A percentile compares a stretch with the other conserved stretches of the same genome.
These are phyloP conservation scores for Protophormia terraenovae DNA, from an alignment of 2,888 invertebrate genomes.

Conservation along the genomic window DNA sequence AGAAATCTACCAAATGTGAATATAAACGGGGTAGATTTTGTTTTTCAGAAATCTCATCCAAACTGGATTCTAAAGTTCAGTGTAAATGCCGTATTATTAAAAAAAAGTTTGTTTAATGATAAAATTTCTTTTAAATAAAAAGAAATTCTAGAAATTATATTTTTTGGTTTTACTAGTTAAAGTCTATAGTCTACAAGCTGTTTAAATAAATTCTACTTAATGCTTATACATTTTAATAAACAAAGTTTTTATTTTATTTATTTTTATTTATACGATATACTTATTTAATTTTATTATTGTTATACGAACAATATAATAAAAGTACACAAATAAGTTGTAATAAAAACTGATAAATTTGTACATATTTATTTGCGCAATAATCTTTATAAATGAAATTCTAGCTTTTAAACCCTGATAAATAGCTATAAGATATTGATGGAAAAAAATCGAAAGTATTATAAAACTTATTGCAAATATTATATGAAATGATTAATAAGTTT, in stretches of 20 bases:
- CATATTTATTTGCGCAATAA: slow-evolving; percentile 23
- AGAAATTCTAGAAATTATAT: no score
- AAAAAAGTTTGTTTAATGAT: no score
- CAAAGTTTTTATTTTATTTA: not conserved
- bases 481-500: not conserved
- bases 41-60: no score
- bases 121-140: no score
- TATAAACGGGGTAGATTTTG: no score
- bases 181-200: not conserved
- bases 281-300: not conserved
- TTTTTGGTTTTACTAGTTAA: no score
- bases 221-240: not conserved
- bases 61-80: no score
- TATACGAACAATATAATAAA: no score
- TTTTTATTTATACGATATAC: not conserved
- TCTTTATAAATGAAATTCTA: not conserved
- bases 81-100: no score
- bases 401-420: not conserved
- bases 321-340: not conserved
- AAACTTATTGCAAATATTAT: not conserved
- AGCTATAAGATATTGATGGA: no score
- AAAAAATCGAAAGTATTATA: not conserved
- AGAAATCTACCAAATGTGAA: no score
- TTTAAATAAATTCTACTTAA: slow-evolving; percentile 10
- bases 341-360: not conserved